Conservation (phyloP, 2,888 invertebrate species). For the Polia nebulosa region DNA sequence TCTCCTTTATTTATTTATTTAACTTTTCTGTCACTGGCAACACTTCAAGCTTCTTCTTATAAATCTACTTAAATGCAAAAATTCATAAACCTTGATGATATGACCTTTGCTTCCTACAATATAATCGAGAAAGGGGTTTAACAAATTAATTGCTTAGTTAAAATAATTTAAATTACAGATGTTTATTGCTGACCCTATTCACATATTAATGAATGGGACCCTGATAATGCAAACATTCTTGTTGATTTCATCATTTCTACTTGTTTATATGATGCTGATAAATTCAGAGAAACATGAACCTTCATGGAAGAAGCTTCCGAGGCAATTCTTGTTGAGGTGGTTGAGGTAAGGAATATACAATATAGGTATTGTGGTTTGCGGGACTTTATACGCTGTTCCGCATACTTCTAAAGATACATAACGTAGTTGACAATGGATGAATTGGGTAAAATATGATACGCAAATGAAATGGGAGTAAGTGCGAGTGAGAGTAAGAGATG, state of each 20-base stretch:
- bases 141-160: not conserved
- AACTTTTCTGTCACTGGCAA: not conserved
- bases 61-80: not conserved
- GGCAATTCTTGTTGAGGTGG: conserved; percentile 67
- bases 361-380: too few relatives aligned
- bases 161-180: conserved; percentile 38
- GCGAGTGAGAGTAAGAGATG: too few relatives aligned
- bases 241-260: conserved; percentile 68
- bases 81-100: not conserved
- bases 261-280: conserved; percentile 67
- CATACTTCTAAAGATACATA: too few relatives aligned
- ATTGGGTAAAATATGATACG: too few relatives aligned
- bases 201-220: conserved; percentile 61
- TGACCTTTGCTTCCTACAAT: not conserved
- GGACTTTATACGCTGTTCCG: too few relatives aligned
- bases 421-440: too few relatives aligned
- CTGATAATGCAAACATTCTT: conserved; percentile 72
- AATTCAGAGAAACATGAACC: conserved; percentile 57
- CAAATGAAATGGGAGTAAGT: too few relatives aligned
- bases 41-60: not conserved
- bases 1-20: not conserved
- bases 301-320: conserved; percentile 63
- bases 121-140: not conserved
- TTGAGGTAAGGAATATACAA: conserved; percentile 63
- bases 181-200: not conserved